These are phyloP conservation scores for Natrix natrix DNA, from an alignment of 2,797 vertebrate genomes.

Conservation along the genomic window DNA sequence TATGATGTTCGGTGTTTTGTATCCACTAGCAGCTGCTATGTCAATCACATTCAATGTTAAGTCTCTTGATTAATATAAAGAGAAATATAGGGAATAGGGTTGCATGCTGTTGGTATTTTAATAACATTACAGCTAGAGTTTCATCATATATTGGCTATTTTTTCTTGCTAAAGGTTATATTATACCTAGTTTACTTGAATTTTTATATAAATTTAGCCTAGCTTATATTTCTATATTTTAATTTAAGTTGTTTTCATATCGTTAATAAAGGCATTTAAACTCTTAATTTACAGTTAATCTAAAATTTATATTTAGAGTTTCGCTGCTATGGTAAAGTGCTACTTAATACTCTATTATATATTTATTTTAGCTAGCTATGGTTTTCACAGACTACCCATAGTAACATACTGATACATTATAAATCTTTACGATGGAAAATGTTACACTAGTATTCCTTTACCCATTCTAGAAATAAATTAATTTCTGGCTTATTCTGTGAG, in stretches of 20 bases:
- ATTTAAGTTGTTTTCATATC: background rate
- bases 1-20: background rate
- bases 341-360: constrained; percentile 20
- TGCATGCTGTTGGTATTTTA: constrained; percentile 7
- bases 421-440: constrained; percentile 7
- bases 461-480: constrained; percentile 14
- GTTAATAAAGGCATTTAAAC: constrained; percentile 5
- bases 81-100: background rate
- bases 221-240: background rate
- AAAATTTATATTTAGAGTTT: constrained; percentile 11
- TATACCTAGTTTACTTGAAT: constrained; percentile 1
- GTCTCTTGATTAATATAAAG: constrained; percentile 4
- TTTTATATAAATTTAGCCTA: constrained; percentile 13
- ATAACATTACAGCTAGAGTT: constrained; percentile 13
- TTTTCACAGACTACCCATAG: background rate
- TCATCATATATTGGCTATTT: background rate
- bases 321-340: constrained; percentile 29
- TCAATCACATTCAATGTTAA: background rate
- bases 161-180: constrained; percentile 4
- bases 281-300: constrained; percentile 16
- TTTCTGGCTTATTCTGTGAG: background rate
- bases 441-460: background rate
- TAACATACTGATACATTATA: constrained; percentile 16
- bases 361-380: constrained; percentile 14
- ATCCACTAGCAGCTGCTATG: constrained; percentile 5